Evolutionary conservation across 2,888 invertebrate genomes (phyloP).

Genomic region (Matsumyia berberina): DNA sequence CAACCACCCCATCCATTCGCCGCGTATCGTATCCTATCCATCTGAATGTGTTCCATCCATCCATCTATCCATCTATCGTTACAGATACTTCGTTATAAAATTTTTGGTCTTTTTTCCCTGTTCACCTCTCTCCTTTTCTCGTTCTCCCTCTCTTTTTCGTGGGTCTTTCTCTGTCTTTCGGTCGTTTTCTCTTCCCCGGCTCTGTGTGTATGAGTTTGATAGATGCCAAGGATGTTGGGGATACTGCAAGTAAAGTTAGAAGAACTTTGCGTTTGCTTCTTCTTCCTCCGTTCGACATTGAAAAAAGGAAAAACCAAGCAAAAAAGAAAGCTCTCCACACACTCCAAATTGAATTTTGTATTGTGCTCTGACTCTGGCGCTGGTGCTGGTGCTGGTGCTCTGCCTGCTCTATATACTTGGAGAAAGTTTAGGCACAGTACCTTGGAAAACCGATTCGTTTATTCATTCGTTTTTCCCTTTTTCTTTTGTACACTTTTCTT

Average conservation of each 20-base stretch:
- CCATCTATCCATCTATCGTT: slow-evolving; percentile 35
- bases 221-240: slow-evolving; percentile 73
- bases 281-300: slow-evolving; percentile 67
- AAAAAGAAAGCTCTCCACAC: slow-evolving; percentile 64
- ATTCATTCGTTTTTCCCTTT: slow-evolving; percentile 26
- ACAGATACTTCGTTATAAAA: slow-evolving; percentile 63
- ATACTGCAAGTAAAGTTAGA: slow-evolving; percentile 70
- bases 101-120: slow-evolving; percentile 38
- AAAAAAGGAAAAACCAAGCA: slow-evolving; percentile 57
- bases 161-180: slow-evolving; percentile 1
- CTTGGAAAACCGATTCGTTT: slow-evolving; percentile 65
- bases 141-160: neutral
- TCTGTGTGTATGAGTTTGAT: slow-evolving; percentile 48
- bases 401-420: slow-evolving; percentile 63
- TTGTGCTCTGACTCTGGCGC: slow-evolving; percentile 64
- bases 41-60: slow-evolving; percentile 40
- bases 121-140: slow-evolving; percentile 12
- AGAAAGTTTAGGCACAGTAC: slow-evolving; percentile 55
- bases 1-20: slow-evolving; percentile 8
- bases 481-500: slow-evolving; percentile 14
- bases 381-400: slow-evolving; percentile 47
- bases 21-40: slow-evolving; percentile 22
- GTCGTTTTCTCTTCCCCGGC: neutral
- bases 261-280: slow-evolving; percentile 63
- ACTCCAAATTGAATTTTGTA: slow-evolving; percentile 72